Evolutionary conservation across 2,888 invertebrate genomes (phyloP), one percentile per base, ranked within the genome.

Genomic region (Caenorhabditis angaria): DNA sequence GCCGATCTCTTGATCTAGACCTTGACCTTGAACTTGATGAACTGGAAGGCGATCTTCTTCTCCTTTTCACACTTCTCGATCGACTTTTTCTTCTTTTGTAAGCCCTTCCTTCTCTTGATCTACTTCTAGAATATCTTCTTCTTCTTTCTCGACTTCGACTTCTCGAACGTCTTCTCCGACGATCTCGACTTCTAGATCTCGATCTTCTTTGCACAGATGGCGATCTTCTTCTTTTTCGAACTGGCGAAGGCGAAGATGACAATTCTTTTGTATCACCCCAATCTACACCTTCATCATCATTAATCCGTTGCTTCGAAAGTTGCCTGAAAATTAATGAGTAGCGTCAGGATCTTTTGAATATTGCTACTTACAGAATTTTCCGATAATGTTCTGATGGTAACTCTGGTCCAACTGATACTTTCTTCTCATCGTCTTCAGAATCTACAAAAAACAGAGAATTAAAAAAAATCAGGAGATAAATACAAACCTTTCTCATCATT

Each of bases 321-420:
- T 70, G 67, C 25, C 69, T 69, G 32, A 51, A 56, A 56, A 29
- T 4, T 24, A 18, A 8, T 32, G 32, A 32, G 5, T 8, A n/a
- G n/a, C n/a, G n/a, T n/a, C n/a, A n/a, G n/a, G n/a, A n/a, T n/a
- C n/a, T n/a, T n/a, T n/a, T n/a, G n/a, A n/a, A n/a, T n/a, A n/a
- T n/a, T n/a, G n/a, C 20, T 22, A 62, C 70, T 58, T 51, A 81
- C 78, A 82, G 60, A 25, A 82, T 70, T 24, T 80, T 72, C 12
- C 77, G 77, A 48, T 78, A 81, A 27, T 82, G 77, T 58, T 78
- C 75, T n/a, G 68, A 80, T 5, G 83, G 83, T 2, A 83, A 65
- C 22, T 74, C 66, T 0, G 83, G 83, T 5, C 82, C 83, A 25
- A 73, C 76, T 18, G 73, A 24, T 10, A 56, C 61, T 25, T 61